Evolutionary conservation across 2,888 invertebrate genomes (phyloP), one percentile per base, ranked within the genome.

Genomic region (Dione vanillae): DNA sequence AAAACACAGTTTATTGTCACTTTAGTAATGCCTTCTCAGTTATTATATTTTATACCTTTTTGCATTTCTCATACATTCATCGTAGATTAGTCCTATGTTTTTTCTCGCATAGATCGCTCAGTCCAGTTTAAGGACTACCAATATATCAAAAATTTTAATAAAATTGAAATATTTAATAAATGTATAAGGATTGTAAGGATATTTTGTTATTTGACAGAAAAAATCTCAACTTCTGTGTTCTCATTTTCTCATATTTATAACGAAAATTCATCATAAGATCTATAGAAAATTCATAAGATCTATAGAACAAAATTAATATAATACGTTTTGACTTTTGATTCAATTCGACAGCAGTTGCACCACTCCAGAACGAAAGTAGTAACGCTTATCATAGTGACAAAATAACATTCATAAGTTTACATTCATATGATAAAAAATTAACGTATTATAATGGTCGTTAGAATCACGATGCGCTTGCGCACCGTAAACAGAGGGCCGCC

Each of bases 401-500:
- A 12, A 56, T 7, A 37, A 56, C 1, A 40, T 0, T 37, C 56
- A 2, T 37, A 56, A 12, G 11, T 1, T 16, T 10, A 16, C 16
- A 16, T 56, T 11, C 7, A 56, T 40, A 40, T 16, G 10, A 61
- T n/a, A 61, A 7, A 45, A 61, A 45, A 61, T 45, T n/a, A 45
- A 35, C 45, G 45, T 61, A 45, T 43, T 27, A 61, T 45, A 61
- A 27, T 45, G n/a, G 16, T 12, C 20, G 43, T 3, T 14, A 41
- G 43, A 3, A 61, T 10, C 20, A 51, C 20, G 49, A 64, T 64
- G 64, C 49, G 64, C 49, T 19, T 49, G 64, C 49, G 64, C 64
- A 64, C 35, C 7, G 78, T 75, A 78, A 78, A 78, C 78, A 61
- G 56, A 78, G 67, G 77, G 77, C 73, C 75, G 78, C 79, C 79